These are phyloP conservation scores for Etheostoma cragini DNA, from an alignment of 2,113 vertebrate genomes.

Conservation along the genomic window DNA sequence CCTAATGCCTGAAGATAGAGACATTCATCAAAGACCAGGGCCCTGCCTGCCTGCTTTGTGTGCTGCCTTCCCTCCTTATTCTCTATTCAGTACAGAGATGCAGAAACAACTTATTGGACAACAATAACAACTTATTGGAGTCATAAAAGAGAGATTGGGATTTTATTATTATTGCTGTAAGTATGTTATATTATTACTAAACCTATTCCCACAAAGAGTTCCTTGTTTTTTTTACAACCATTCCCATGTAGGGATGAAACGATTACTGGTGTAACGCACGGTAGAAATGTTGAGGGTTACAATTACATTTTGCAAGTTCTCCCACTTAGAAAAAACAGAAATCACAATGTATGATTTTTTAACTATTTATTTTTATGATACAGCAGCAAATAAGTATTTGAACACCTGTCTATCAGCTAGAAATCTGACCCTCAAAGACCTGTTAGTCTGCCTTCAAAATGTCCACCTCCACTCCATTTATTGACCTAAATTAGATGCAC, in stretches of 20 bases:
- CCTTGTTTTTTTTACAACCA: constrained; percentile 29
- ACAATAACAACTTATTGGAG: constrained; percentile 72
- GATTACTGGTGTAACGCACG: too few relatives aligned
- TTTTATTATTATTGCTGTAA: constrained; percentile 71
- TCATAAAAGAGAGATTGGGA: constrained; percentile 70
- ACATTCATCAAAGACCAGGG: constrained; percentile 83
- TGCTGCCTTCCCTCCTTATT: constrained; percentile 62
- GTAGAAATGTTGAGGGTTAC: too few relatives aligned
- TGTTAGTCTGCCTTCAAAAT: too few relatives aligned
- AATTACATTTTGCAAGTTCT: too few relatives aligned
- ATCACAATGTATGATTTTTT: too few relatives aligned
- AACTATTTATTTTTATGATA: too few relatives aligned
- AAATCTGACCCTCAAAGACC: too few relatives aligned
- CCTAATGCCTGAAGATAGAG: constrained; percentile 84
- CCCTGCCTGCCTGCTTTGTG: constrained; percentile 69
- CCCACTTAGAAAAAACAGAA: too few relatives aligned
- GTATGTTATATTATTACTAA: constrained; percentile 64
- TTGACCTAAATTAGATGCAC: too few relatives aligned
- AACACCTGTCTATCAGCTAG: too few relatives aligned
- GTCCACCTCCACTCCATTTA: too few relatives aligned
- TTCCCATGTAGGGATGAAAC: neutral
- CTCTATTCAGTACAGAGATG: constrained; percentile 67
- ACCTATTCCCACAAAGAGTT: constrained; percentile 29
- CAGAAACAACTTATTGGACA: constrained; percentile 79
- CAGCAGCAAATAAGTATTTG: too few relatives aligned